These are phyloP conservation scores for Belgica antarctica DNA, from an alignment of 2,888 invertebrate genomes.

Conservation along the genomic window DNA sequence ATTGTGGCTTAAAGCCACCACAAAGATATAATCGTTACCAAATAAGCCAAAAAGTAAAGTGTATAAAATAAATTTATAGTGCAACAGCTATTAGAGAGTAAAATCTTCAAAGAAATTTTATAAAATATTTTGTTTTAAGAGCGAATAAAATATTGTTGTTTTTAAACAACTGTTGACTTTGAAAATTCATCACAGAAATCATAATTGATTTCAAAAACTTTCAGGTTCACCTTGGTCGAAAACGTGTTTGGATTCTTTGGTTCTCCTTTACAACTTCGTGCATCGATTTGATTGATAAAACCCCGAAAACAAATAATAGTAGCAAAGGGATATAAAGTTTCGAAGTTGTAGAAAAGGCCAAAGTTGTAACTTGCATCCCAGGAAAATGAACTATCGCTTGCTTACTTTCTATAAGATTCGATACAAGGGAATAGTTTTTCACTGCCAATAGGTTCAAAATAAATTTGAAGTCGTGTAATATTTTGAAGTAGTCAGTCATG, in stretches of 20 bases:
- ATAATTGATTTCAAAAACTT: too few relatives aligned
- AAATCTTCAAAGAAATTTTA: background rate
- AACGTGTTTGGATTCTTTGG: background rate
- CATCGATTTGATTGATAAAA: background rate
- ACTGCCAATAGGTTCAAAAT: background rate
- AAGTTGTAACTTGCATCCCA: background rate
- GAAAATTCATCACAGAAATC: background rate
- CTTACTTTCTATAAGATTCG: background rate
- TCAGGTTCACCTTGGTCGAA: background rate
- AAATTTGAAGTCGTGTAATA: background rate
- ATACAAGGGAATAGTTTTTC: background rate
- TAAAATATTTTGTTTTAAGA: conserved; percentile 11
- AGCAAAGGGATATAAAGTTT: background rate
- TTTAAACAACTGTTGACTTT: too few relatives aligned
- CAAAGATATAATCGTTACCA: background rate
- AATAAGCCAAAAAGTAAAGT: background rate
- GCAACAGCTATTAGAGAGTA: background rate
- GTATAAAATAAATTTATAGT: background rate
- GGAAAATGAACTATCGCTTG: too few relatives aligned
- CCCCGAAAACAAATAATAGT: background rate
- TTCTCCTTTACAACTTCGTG: background rate
- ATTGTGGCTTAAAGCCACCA: background rate
- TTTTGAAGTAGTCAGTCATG: background rate
- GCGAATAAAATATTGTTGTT: background rate
- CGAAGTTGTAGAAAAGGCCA: background rate